Conservation (phyloP, 2,797 vertebrate species). For the Sebastes flavidus region DNA sequence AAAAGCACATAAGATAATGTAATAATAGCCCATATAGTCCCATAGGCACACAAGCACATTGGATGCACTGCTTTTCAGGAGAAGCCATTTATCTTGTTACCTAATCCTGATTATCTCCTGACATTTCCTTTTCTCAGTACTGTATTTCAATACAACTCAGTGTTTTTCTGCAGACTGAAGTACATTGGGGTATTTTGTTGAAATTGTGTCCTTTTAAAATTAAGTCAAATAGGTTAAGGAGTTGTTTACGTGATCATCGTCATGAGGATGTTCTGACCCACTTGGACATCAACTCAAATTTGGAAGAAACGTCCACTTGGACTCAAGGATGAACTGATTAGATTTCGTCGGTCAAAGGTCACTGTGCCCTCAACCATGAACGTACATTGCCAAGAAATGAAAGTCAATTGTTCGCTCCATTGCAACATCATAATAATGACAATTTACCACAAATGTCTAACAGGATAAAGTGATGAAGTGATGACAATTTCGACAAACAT, state of each 20-base stretch:
- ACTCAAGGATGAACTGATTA: too few species aligned
- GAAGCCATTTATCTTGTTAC: not conserved
- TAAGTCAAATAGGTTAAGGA: not conserved
- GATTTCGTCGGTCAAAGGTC: accelerated
- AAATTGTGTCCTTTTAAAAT: not conserved
- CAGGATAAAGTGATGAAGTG: too few species aligned
- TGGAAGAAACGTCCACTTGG: too few species aligned
- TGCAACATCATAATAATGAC: too few species aligned
- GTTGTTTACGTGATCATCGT: not conserved
- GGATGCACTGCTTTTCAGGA: not conserved
- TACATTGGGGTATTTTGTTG: not conserved
- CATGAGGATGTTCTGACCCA: not conserved
- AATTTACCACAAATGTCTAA: too few species aligned
- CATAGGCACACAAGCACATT: not conserved
- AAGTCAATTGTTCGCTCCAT: too few species aligned
- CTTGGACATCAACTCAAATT: not conserved
- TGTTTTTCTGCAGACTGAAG: not conserved
- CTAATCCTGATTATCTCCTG: not conserved
- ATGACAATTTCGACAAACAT: too few species aligned
- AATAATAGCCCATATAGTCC: too few species aligned
- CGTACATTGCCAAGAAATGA: too few species aligned
- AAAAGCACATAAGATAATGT: too few species aligned
- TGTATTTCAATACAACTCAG: not conserved
- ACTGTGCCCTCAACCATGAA: too few species aligned
- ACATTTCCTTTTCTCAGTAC: not conserved